Evolutionary conservation across 2,797 vertebrate species (phyloP).

Genomic region (Xenops minutus): DNA sequence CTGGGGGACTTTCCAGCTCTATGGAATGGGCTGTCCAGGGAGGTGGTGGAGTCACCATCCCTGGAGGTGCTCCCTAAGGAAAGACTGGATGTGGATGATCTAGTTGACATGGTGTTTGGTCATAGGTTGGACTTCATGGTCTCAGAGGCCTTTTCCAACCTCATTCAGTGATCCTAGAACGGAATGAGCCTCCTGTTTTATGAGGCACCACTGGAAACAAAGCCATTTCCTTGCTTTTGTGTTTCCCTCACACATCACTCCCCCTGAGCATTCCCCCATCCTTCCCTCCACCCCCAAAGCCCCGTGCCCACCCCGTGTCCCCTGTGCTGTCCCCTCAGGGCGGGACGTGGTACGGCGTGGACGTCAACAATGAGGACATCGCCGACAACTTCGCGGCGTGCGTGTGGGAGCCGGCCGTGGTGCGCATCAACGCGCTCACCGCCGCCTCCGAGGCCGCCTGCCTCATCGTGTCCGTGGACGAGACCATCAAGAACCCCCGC

Average conservation of each 20-base stretch:
- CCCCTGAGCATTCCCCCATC: not conserved
- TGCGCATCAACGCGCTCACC: conserved; percentile 92
- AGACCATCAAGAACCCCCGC: conserved; percentile 96
- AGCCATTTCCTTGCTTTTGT: not conserved
- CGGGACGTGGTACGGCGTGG: conserved; percentile 93
- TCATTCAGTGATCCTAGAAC: not conserved
- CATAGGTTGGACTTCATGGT: not conserved
- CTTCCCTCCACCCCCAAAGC: not conserved
- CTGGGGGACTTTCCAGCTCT: too few relatives aligned
- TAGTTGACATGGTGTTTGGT: not conserved
- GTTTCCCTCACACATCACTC: not conserved
- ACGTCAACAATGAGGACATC: conserved; percentile 95
- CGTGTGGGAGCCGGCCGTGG: conserved; percentile 93
- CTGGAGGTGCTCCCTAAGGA: not conserved
- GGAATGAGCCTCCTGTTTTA: too few relatives aligned
- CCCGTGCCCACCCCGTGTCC: too few relatives aligned
- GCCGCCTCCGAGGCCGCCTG: conserved; percentile 94
- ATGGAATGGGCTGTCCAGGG: not conserved
- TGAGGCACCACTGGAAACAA: not conserved
- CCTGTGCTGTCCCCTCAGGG: conserved; percentile 72
- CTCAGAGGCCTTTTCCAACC: not conserved
- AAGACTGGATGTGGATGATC: not conserved
- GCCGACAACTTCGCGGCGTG: conserved; percentile 89
- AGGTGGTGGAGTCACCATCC: rapidly evolving
- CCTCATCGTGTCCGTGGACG: conserved; percentile 93